Evolutionary conservation across 2,113 vertebrate genomes (phyloP), one percentile per base, ranked within the genome.

Genomic region (Coptodon rendalli): DNA sequence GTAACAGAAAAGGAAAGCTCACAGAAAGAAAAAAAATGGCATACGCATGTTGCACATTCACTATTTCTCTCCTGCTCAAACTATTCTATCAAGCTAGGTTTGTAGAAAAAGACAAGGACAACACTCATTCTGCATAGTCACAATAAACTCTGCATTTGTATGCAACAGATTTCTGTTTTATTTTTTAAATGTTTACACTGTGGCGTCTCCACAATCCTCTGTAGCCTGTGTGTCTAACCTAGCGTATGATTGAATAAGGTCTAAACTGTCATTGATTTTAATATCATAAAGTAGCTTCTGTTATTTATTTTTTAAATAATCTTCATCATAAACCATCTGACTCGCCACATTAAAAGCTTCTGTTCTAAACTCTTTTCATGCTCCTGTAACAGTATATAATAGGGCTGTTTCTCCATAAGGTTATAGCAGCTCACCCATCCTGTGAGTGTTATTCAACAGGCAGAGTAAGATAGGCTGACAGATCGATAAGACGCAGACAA

Each of bases 111-210:
- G 81, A 90, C 84, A 90, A 86, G 56, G 76, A 84, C 89, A 89
- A 94, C 93, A 92, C 89, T 94, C 85, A 90, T 88, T 89, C 89
- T 95, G 93, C 95, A 95, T 95, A 95, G 94, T 93, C 87, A 48
- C 87, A 87, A 93, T 93, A 86, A 87, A 83, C 22, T 88, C 81
- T 89, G 92, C 57, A 84, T 90, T 87, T 91, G 43, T 88, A 91
- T 93, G 90, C 80, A 89, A 87, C 78, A 88, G 36, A 83, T 63
- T 61, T 71, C 19, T 71, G 12, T 52, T 68, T 76, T 24, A 68
- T 68, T 52, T 45, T 79, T 76, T 40, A 16, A 68, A 78, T 83
- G 81, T 80, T 89, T 52, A 85, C 82, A 91, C 86, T 89, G 89
- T 53, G 82, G 45, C 80, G 83, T 34, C 86, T 84, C 83, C 89